phyloP scores from a whole-genome alignment of 1,140 invertebrate genomes.

The Heliothis virescens region DNA sequence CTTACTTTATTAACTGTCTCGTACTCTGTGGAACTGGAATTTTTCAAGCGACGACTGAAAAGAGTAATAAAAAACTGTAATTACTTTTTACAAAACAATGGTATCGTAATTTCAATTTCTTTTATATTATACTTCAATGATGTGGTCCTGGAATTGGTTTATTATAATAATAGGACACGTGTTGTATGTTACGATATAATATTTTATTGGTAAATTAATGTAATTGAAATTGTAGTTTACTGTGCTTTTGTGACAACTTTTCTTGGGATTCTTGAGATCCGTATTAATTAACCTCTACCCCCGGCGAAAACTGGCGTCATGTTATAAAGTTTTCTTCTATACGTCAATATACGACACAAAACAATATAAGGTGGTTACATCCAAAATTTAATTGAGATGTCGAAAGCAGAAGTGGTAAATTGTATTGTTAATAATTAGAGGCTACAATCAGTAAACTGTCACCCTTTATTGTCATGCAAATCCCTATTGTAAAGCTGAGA shows the following conservation, averaged over 20 bases:
- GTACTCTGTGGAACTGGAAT: too few relatives aligned
- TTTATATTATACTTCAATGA: too few relatives aligned
- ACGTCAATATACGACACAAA: background rate
- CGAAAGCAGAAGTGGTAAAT: conserved; percentile 52
- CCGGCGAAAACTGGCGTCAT: background rate
- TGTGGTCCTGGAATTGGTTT: too few relatives aligned
- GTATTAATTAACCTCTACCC: too few relatives aligned
- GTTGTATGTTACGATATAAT: too few relatives aligned
- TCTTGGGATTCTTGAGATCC: too few relatives aligned
- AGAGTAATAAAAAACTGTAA: too few relatives aligned
- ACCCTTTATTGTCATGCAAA: conserved; percentile 63
- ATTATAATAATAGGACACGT: background rate
- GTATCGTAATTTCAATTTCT: too few relatives aligned
- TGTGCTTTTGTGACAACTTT: background rate
- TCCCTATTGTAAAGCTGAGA: conserved; percentile 56
- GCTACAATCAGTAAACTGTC: conserved; percentile 61
- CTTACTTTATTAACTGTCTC: too few relatives aligned
- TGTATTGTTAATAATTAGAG: conserved; percentile 60
- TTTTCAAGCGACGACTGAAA: too few relatives aligned
- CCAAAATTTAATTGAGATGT: conserved; percentile 46
- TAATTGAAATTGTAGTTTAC: background rate
- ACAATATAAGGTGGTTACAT: background rate
- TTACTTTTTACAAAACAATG: too few relatives aligned
- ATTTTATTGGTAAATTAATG: too few relatives aligned
- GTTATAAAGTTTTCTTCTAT: background rate